phyloP scores from a whole-genome alignment of 2,888 invertebrate species.

The Macrophya annulata region DNA sequence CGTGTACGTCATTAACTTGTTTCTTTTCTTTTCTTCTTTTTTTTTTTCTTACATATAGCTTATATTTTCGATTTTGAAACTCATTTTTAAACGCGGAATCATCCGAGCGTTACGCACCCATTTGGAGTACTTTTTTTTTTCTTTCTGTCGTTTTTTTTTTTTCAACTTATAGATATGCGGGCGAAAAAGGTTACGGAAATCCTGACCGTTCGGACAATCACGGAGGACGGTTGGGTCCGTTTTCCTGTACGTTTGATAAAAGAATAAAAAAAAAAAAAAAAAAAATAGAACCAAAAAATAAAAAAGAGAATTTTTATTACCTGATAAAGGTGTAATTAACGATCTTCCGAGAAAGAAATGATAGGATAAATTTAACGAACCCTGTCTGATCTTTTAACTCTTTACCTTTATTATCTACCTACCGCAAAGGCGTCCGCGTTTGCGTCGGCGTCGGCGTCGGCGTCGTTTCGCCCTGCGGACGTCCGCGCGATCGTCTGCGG shows the following conservation, averaged over 20 bases:
- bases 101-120: background rate
- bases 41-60: background rate
- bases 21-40: background rate
- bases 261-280: background rate
- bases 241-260: background rate
- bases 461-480: background rate
- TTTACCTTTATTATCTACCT: conserved; percentile 3
- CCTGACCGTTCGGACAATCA: conserved; percentile 1
- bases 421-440: background rate
- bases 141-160: too few species aligned
- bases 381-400: background rate
- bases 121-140: background rate
- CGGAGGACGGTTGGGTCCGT: background rate
- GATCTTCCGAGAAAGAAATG: background rate
- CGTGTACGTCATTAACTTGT: background rate
- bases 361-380: background rate
- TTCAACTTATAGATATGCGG: background rate
- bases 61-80: background rate
- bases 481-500: conserved; percentile 39
- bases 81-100: background rate
- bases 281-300: background rate
- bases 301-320: background rate
- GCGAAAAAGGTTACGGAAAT: background rate
- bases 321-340: background rate
- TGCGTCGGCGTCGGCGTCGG: background rate